A percentile compares a stretch with the other conserved stretches of the same genome.
Conservation (phyloP, 2,888 invertebrate genomes). For the Temnothorax rugatulus region DNA sequence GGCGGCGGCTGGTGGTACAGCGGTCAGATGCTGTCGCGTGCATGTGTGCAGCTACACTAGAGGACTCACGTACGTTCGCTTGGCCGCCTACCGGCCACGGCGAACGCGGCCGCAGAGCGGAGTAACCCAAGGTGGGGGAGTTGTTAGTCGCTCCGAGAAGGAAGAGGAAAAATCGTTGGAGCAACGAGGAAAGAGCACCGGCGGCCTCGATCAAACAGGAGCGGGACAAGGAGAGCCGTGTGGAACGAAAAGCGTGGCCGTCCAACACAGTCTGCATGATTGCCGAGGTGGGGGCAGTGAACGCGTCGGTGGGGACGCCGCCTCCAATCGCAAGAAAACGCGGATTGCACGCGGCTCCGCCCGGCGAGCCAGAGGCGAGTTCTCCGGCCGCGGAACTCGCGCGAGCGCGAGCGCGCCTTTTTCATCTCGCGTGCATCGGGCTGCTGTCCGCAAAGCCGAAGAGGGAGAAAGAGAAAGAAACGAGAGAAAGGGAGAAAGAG, state of each 20-base stretch:
- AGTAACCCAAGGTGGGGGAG: conserved; percentile 81
- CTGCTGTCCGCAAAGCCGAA: conserved; percentile 47
- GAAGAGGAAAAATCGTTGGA: conserved; percentile 29
- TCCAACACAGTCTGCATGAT: conserved; percentile 83
- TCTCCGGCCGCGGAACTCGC: conserved; percentile 62
- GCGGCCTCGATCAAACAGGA: background rate
- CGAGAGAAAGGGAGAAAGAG: conserved; percentile 5
- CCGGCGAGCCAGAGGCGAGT: conserved; percentile 72
- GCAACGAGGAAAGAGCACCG: conserved; percentile 42
- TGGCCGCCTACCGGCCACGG: conserved; percentile 78
- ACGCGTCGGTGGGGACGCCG: conserved; percentile 83
- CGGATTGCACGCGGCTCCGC: conserved; percentile 79
- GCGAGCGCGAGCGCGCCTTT: conserved; percentile 72
- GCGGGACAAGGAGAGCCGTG: conserved; percentile 63
- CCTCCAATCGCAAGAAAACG: conserved; percentile 84
- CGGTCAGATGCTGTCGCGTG: conserved; percentile 85
- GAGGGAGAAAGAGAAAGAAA: background rate
- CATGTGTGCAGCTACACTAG: conserved; percentile 86
- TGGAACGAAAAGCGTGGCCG: conserved; percentile 58
- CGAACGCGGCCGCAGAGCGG: conserved; percentile 79
- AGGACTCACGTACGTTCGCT: conserved; percentile 80
- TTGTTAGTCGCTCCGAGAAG: conserved; percentile 62
- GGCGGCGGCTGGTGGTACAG: conserved; percentile 67
- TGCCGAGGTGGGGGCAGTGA: conserved; percentile 80
- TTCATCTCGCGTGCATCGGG: conserved; percentile 72